These are phyloP conservation scores for Pachyrhynchus sulphureomaculatus DNA, from an alignment of 1,140 invertebrate species.

Conservation along the genomic window DNA sequence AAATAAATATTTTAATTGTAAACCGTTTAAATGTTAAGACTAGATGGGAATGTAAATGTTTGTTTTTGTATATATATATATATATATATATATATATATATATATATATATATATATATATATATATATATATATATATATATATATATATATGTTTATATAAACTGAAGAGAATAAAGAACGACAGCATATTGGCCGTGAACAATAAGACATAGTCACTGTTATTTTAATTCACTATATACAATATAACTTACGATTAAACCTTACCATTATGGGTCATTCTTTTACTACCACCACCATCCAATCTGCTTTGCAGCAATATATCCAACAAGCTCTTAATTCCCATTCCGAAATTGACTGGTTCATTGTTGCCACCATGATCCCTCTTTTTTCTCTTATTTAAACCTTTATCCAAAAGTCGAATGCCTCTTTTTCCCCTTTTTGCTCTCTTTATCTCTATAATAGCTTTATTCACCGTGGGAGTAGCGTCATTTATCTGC, in stretches of 20 bases:
- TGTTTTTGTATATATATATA: too few relatives aligned
- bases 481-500: neutral
- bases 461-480: neutral
- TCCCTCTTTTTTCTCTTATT: conserved; percentile 13
- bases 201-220: too few relatives aligned
- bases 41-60: too few relatives aligned
- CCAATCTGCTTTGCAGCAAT: conserved; percentile 13
- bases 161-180: too few relatives aligned
- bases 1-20: too few relatives aligned
- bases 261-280: neutral
- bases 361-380: neutral
- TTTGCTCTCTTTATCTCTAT: conserved; percentile 7
- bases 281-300: neutral
- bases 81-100: too few relatives aligned
- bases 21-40: too few relatives aligned
- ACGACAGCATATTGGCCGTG: too few relatives aligned
- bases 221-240: neutral
- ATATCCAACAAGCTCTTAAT: conserved; percentile 33
- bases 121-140: too few relatives aligned
- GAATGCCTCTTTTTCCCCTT: conserved; percentile 3
- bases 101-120: too few relatives aligned
- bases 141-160: too few relatives aligned
- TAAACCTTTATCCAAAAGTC: too few relatives aligned
- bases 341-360: conserved; percentile 12
- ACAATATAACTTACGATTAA: neutral